These are phyloP conservation scores for Tribolium madens DNA, from an alignment of 1,140 invertebrate genomes.

Conservation along the genomic window DNA sequence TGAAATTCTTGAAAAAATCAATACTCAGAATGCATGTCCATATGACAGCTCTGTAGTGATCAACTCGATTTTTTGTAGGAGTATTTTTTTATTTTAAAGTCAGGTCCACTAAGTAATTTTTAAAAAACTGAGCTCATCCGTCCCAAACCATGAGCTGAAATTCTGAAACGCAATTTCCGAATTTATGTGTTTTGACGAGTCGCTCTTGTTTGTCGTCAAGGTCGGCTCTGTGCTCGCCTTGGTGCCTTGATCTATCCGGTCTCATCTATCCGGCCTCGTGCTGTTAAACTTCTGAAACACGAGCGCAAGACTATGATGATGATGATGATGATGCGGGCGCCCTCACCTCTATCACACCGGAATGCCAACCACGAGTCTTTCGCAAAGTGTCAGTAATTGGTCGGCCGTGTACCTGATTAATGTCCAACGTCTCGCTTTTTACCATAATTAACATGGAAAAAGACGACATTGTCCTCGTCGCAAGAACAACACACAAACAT, in stretches of 20 bases:
- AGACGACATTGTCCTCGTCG: conserved; percentile 6
- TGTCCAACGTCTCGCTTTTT: conserved; percentile 5
- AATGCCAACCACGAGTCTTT: conserved; percentile 24
- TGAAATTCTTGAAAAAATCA: too few relatives aligned
- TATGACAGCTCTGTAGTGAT: too few relatives aligned
- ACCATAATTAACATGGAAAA: conserved; percentile 18
- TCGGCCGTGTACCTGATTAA: conserved; percentile 24
- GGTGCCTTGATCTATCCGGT: conserved; percentile 29
- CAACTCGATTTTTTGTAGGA: too few relatives aligned
- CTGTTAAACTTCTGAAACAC: conserved; percentile 29
- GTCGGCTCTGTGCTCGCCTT: background rate
- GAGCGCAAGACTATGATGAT: background rate
- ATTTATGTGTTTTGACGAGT: too few relatives aligned
- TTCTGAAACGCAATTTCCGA: too few relatives aligned
- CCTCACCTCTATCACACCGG: conserved; percentile 23
- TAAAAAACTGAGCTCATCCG: too few relatives aligned
- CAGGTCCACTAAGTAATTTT: too few relatives aligned
- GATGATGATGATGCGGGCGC: conserved; percentile 44
- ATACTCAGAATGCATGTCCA: too few relatives aligned
- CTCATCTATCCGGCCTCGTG: conserved; percentile 40
- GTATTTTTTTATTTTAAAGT: too few relatives aligned
- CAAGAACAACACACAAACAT: background rate
- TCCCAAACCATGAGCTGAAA: too few relatives aligned
- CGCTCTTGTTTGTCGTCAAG: conserved; percentile 30
- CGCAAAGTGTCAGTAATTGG: conserved; percentile 44